Evolutionary conservation across 1,140 invertebrate species (phyloP).

Genomic region (Acyrthosiphon pisum): DNA sequence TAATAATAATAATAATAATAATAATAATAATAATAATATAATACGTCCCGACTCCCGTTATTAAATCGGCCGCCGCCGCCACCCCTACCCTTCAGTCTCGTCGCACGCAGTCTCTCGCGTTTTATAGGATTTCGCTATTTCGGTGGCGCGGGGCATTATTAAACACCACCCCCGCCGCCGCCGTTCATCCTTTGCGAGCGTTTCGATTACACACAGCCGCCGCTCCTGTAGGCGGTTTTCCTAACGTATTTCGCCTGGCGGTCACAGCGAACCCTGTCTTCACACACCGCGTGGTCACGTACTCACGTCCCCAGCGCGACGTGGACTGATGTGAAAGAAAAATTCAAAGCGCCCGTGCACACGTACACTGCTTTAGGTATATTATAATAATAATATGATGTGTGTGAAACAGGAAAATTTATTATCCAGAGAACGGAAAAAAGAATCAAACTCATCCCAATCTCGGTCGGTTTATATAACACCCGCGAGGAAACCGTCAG

Average conservation of each 20-base stretch:
- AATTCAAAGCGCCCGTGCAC: neutral
- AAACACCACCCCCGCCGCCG: neutral
- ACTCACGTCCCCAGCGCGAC: neutral
- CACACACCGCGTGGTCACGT: neutral
- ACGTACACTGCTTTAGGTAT: neutral
- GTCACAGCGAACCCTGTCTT: neutral
- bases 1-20: neutral
- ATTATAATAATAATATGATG: neutral
- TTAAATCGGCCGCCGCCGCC: neutral
- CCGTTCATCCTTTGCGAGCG: neutral
- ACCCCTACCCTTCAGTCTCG: neutral
- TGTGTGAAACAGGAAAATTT: neutral
- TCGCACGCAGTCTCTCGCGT: neutral
- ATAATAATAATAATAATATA: neutral
- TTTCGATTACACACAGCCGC: conserved; percentile 1
- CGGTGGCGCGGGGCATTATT: neutral
- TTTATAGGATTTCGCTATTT: neutral
- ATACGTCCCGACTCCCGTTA: neutral
- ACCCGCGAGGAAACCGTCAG: neutral
- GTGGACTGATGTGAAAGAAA: neutral
- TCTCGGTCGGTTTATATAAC: neutral
- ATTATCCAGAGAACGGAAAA: neutral
- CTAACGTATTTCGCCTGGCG: neutral
- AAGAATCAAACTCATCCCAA: neutral
- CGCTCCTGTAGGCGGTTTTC: neutral